These are phyloP conservation scores for Dromaius novaehollandiae DNA, from an alignment of 2,113 vertebrate genomes.

Conservation along the genomic window DNA sequence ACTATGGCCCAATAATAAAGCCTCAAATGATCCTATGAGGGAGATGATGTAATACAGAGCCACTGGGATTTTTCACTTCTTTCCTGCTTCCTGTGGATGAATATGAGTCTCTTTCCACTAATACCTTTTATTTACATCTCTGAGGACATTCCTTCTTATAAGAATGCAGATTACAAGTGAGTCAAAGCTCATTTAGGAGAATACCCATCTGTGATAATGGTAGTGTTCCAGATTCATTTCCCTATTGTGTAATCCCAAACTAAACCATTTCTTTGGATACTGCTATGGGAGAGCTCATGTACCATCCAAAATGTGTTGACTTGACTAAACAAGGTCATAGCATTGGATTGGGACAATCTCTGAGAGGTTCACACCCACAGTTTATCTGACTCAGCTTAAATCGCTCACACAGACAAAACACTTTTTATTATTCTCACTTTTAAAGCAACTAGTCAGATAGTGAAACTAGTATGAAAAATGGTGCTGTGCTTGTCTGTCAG, in stretches of 20 bases:
- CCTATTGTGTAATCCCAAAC: not conserved
- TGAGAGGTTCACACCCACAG: not conserved
- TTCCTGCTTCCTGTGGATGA: not conserved
- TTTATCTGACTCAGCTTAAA: not conserved
- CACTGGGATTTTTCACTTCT: not conserved
- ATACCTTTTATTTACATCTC: not conserved
- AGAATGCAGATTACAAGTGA: not conserved
- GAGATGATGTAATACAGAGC: not conserved
- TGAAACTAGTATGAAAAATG: not conserved
- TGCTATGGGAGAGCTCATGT: not conserved
- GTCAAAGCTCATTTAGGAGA: not conserved
- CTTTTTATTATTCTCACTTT: not conserved
- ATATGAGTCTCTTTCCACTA: not conserved
- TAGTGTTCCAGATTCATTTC: not conserved
- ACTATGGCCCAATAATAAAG: not conserved
- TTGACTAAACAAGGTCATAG: not conserved
- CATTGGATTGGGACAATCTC: not conserved
- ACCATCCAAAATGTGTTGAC: not conserved
- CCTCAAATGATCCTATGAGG: not conserved
- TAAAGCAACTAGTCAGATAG: not conserved
- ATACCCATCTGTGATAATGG: not conserved
- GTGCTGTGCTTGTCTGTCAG: not conserved
- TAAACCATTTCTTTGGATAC: not conserved
- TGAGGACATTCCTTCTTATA: not conserved
- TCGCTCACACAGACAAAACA: not conserved